These are phyloP conservation scores for Drosophila prosaltans DNA, from an alignment of 1,140 invertebrate genomes.

Conservation along the genomic window DNA sequence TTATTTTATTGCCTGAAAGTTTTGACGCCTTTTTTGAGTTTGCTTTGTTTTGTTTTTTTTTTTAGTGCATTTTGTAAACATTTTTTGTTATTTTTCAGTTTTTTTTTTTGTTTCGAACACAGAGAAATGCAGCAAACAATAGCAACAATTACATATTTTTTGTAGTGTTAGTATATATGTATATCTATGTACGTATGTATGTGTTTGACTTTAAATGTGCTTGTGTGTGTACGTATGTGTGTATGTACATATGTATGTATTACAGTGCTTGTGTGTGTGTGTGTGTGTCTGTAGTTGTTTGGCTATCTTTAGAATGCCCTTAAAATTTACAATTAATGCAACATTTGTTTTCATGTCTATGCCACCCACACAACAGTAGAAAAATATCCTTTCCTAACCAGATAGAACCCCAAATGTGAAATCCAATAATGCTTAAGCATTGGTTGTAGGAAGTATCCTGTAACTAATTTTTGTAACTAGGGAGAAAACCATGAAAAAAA, in stretches of 20 bases:
- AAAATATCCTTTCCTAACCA: background rate
- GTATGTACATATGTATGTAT: background rate
- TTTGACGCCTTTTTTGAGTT: slow-evolving; percentile 54
- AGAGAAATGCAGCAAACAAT: slow-evolving; percentile 36
- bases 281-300: background rate
- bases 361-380: background rate
- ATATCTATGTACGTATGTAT: background rate
- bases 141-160: slow-evolving; percentile 6
- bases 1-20: slow-evolving; percentile 25
- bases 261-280: background rate
- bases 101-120: slow-evolving; percentile 21
- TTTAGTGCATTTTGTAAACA: slow-evolving; percentile 56
- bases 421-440: no score
- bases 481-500: no score
- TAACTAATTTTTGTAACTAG: no score
- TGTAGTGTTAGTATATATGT: background rate
- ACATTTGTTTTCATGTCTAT: background rate
- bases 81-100: background rate
- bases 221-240: background rate
- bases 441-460: no score
- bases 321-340: background rate
- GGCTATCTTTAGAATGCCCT: background rate
- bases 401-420: no score
- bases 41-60: slow-evolving; percentile 31
- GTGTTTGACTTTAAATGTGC: background rate